Evolutionary conservation across 2,797 vertebrate genomes (phyloP).

Genomic region (Leptodactylus fallax): DNA sequence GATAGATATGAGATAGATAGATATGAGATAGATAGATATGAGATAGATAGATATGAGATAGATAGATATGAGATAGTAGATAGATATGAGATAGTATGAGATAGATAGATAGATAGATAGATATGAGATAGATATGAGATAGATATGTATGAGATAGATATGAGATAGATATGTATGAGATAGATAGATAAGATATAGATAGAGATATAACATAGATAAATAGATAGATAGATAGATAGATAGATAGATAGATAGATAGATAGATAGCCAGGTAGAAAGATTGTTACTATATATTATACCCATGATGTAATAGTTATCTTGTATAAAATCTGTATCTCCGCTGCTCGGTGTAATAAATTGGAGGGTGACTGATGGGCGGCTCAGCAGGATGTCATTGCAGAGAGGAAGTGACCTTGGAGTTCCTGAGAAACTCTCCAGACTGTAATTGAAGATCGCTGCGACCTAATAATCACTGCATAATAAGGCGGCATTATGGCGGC

Average conservation of each 20-base stretch:
- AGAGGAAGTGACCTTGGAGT: constrained; percentile 7
- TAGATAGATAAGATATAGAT: no score
- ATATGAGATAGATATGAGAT: no score
- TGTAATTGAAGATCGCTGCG: constrained; percentile 13
- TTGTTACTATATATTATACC: neutral
- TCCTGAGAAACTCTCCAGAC: constrained; percentile 9
- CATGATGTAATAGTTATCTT: neutral
- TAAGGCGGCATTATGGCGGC: neutral
- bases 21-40: no score
- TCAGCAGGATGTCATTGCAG: neutral
- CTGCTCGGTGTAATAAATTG: neutral
- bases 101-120: no score
- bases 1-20: no score
- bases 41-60: no score
- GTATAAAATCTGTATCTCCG: neutral
- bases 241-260: constrained; percentile 3
- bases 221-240: no score
- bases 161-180: no score
- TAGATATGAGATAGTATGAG: no score
- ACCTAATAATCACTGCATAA: constrained; percentile 29
- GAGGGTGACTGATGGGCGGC: neutral
- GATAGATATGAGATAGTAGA: no score
- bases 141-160: no score
- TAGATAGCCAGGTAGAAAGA: neutral
- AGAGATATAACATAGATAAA: no score